Conservation (phyloP, 2,797 vertebrate species). For the Hirundo rustica region DNA sequence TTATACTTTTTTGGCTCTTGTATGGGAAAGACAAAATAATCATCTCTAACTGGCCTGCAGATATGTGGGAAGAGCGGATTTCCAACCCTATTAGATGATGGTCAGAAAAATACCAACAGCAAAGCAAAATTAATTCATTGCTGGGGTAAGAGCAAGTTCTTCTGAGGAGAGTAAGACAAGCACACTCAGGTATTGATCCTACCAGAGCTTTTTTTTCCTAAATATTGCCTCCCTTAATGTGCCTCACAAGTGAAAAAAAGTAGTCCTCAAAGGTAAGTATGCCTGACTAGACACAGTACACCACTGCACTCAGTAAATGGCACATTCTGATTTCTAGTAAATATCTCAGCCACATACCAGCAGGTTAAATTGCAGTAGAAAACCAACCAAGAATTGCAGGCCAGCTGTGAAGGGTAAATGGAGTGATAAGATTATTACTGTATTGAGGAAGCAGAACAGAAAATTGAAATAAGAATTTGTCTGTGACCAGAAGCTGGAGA, state of each 20-base stretch:
- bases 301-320: neutral
- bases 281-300: neutral
- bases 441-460: constrained; percentile 37
- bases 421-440: constrained; percentile 32
- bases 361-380: constrained; percentile 38
- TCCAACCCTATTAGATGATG: neutral
- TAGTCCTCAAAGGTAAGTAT: neutral
- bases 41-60: neutral
- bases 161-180: neutral
- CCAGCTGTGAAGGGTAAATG: constrained; percentile 29
- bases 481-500: constrained; percentile 39
- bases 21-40: neutral
- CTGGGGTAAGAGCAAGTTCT: neutral
- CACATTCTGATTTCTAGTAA: constrained; percentile 19
- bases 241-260: neutral
- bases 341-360: neutral
- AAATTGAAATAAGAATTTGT: constrained; percentile 22
- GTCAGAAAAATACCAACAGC: neutral
- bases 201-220: neutral
- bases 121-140: neutral
- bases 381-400: constrained; percentile 22
- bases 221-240: neutral
- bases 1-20: neutral
- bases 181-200: neutral
- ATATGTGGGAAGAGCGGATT: neutral